phyloP scores from a whole-genome alignment of 2,797 vertebrate species.

The Siniperca obscura region DNA sequence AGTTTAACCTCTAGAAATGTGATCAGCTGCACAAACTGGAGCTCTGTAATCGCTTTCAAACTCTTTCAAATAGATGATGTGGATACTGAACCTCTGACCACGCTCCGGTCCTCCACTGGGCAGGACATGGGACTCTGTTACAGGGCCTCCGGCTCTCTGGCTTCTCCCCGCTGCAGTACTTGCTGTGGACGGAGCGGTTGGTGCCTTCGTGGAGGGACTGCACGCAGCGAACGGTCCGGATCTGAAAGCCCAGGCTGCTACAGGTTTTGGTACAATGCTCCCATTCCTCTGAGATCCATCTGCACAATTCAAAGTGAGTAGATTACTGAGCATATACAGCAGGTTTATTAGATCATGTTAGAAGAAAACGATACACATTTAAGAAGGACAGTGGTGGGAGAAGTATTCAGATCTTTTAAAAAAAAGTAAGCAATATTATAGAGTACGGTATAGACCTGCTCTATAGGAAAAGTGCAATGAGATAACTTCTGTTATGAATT shows the following conservation, averaged over 20 bases:
- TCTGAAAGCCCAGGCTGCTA: constrained; percentile 92
- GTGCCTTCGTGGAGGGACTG: constrained; percentile 88
- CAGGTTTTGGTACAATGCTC: constrained; percentile 96
- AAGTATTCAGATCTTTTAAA: not conserved
- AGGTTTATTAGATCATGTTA: not conserved
- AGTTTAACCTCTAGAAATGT: too few relatives aligned
- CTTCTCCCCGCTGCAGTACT: constrained; percentile 91
- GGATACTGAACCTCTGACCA: constrained; percentile 91
- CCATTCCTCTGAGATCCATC: constrained; percentile 95
- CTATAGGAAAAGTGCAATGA: too few relatives aligned
- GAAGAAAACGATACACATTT: not conserved
- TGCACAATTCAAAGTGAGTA: constrained; percentile 56
- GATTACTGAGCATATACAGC: not conserved
- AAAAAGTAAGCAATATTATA: too few relatives aligned
- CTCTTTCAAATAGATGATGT: not conserved
- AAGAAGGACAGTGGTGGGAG: not conserved
- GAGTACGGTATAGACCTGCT: too few relatives aligned
- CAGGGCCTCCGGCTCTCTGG: constrained; percentile 92
- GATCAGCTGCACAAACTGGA: too few relatives aligned
- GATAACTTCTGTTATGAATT: too few relatives aligned
- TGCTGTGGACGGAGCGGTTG: constrained; percentile 94
- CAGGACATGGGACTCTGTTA: constrained; percentile 88
- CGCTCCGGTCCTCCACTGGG: constrained; percentile 91
- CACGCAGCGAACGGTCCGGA: constrained; percentile 92
- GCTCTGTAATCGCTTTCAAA: too few relatives aligned